These are phyloP conservation scores for Erinaceus europaeus DNA, from an alignment of 2,113 vertebrate genomes.

Conservation along the genomic window DNA sequence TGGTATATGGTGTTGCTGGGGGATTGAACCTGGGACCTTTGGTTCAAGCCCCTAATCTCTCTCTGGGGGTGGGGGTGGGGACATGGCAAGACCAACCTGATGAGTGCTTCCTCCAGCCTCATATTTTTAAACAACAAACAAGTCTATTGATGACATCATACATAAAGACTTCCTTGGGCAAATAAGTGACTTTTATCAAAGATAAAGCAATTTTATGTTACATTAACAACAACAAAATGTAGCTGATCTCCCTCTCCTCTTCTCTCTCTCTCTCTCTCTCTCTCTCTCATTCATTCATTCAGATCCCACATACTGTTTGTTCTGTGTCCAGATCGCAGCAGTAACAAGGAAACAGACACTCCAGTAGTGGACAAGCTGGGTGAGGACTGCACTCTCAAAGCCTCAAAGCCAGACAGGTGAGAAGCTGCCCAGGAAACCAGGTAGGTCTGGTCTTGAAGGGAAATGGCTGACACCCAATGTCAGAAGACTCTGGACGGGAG, in stretches of 20 bases:
- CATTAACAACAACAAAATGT: slow-evolving; percentile 8
- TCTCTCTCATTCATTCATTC: too few relatives aligned
- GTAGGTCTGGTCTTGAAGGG: neutral
- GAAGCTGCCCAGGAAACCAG: neutral
- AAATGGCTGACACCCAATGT: neutral
- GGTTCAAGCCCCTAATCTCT: too few relatives aligned
- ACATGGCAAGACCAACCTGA: neutral
- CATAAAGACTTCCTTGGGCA: slow-evolving; percentile 22
- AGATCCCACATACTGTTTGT: neutral
- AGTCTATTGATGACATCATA: slow-evolving; percentile 25
- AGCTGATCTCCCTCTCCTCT: neutral
- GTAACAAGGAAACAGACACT: slow-evolving; percentile 29
- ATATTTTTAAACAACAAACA: too few relatives aligned
- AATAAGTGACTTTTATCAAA: slow-evolving; percentile 33
- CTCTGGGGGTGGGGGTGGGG: neutral
- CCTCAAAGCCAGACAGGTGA: neutral
- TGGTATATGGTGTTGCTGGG: too few relatives aligned
- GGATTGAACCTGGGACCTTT: too few relatives aligned
- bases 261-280: too few relatives aligned
- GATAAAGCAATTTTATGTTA: slow-evolving; percentile 4
- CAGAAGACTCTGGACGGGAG: slow-evolving; percentile 21
- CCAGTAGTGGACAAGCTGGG: neutral
- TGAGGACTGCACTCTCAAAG: neutral
- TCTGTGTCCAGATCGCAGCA: neutral
- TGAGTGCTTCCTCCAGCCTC: too few relatives aligned